phyloP scores from a whole-genome alignment of 1,140 invertebrate genomes.

The Sycophaga agraensis region DNA sequence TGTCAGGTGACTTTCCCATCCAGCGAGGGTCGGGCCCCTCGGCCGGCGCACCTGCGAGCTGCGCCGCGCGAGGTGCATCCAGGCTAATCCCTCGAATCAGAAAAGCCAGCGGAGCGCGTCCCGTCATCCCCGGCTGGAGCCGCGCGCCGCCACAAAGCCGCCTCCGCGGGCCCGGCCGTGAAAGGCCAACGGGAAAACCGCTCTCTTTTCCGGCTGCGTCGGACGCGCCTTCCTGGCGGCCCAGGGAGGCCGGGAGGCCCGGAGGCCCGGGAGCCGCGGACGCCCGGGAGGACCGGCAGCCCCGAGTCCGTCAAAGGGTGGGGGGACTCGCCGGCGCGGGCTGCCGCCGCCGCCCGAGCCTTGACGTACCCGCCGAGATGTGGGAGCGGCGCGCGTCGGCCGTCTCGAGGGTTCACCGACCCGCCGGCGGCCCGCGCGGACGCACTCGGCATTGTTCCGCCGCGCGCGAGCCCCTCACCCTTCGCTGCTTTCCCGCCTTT shows the following conservation, averaged over 20 bases:
- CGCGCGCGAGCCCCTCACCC: too few species aligned
- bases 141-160: too few species aligned
- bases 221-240: too few species aligned
- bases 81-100: conserved; percentile 12
- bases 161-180: neutral
- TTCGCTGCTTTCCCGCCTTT: too few species aligned
- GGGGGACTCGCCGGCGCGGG: neutral
- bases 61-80: conserved; percentile 2
- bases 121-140: conserved; percentile 3
- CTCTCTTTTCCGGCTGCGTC: too few species aligned
- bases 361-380: neutral
- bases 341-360: neutral
- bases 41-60: neutral
- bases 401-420: conserved; percentile 27
- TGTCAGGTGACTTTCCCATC: conserved; percentile 26
- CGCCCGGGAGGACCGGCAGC: too few species aligned
- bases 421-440: neutral
- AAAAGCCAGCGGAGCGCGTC: conserved; percentile 10
- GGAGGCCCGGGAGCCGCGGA: too few species aligned
- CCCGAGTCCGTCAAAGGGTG: too few species aligned
- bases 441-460: too few species aligned
- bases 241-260: too few species aligned
- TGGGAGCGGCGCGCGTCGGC: conserved; percentile 20
- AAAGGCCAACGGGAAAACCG: neutral
- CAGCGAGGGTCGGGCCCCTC: conserved; percentile 12